A percentile compares a stretch with the other conserved stretches of the same genome.
phyloP scores from a whole-genome alignment of 2,797 vertebrate species.

The Todus mexicanus region DNA sequence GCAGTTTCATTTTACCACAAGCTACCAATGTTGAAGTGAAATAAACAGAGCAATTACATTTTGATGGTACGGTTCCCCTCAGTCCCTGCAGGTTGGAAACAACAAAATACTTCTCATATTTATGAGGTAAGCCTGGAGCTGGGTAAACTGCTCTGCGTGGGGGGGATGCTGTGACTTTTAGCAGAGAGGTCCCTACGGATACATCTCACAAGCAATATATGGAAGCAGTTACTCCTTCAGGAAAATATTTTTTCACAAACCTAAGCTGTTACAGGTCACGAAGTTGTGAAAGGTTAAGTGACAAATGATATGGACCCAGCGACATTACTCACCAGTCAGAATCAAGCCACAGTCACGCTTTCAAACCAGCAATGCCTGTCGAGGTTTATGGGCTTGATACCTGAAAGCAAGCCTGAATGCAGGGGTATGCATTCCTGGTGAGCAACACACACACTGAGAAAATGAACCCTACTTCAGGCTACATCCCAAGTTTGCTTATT shows the following conservation, averaged over 20 bases:
- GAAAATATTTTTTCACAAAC: slow-evolving; percentile 1
- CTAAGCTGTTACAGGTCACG: neutral
- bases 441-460: neutral
- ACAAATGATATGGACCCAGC: slow-evolving; percentile 28
- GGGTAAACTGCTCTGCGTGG: neutral
- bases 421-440: neutral
- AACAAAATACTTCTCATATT: neutral
- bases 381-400: neutral
- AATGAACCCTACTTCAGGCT: neutral
- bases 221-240: slow-evolving; percentile 43
- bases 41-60: neutral
- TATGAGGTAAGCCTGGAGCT: neutral
- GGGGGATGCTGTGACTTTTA: slow-evolving; percentile 31
- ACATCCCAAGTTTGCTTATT: neutral
- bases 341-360: slow-evolving; percentile 46
- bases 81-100: neutral
- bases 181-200: neutral
- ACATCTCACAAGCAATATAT: neutral
- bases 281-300: slow-evolving; percentile 60
- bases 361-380: neutral
- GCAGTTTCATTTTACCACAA: neutral
- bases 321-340: slow-evolving; percentile 69
- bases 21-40: neutral
- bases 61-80: neutral
- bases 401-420: neutral